Evolutionary conservation across 2,797 vertebrate species (phyloP).

Genomic region (Carcharodon carcharias): DNA sequence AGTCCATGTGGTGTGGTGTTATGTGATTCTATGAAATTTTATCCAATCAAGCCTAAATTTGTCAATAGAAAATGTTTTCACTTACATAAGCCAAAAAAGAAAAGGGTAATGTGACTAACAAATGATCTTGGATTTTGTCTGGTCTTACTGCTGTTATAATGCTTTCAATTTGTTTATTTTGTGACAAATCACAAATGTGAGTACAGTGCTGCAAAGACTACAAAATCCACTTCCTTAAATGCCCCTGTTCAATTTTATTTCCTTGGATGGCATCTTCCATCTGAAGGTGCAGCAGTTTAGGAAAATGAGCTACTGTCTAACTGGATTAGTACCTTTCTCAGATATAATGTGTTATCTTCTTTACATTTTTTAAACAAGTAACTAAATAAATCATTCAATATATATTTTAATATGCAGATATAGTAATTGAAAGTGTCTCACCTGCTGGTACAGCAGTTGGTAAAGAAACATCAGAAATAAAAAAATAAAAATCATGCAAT

Average conservation of each 20-base stretch:
- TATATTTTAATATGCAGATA: slow-evolving; percentile 35
- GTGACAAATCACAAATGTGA: slow-evolving; percentile 25
- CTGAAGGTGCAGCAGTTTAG: slow-evolving; percentile 5
- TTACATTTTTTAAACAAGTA: slow-evolving; percentile 24
- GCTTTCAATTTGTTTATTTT: slow-evolving; percentile 31
- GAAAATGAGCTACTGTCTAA: slow-evolving; percentile 28
- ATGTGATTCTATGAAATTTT: not conserved
- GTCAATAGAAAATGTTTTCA: not conserved
- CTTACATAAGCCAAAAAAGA: too few species aligned
- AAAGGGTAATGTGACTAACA: not conserved
- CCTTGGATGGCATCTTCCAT: not conserved
- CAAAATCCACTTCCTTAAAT: slow-evolving; percentile 13
- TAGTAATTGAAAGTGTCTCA: slow-evolving; percentile 28
- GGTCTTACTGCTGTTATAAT: not conserved
- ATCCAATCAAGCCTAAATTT: not conserved
- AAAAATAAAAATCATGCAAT: slow-evolving; percentile 33
- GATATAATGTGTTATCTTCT: slow-evolving; percentile 14
- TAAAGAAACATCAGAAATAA: slow-evolving; percentile 34
- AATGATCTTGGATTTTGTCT: not conserved
- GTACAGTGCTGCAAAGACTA: slow-evolving; percentile 6
- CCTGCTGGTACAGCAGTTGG: slow-evolving; percentile 37
- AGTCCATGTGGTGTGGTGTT: not conserved
- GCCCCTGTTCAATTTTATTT: not conserved
- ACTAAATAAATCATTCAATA: slow-evolving; percentile 31
- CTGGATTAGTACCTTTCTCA: slow-evolving; percentile 25